Evolutionary conservation across 2,797 vertebrate species (phyloP).

Genomic region (Sebastes hubbsi): DNA sequence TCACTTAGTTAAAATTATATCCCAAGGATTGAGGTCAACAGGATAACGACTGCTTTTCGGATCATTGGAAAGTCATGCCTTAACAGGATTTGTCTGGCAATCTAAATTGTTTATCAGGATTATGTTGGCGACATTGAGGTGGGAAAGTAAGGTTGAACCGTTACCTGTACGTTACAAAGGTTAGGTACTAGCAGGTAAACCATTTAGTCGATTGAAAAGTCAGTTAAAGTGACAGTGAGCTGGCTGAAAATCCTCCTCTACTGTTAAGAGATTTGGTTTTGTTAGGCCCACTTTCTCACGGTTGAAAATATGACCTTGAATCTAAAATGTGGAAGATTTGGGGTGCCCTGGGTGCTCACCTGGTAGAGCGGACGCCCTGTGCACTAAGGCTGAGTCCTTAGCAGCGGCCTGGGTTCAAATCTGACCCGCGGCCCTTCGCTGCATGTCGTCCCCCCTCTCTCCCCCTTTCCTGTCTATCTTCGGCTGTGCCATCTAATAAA

Average conservation of each 20-base stretch:
- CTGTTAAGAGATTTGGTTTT: neutral
- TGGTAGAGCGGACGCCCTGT: neutral
- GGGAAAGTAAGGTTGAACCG: constrained; percentile 53
- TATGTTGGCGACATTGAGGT: constrained; percentile 78
- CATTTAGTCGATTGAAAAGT: neutral
- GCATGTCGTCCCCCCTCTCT: neutral
- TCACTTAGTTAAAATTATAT: constrained; percentile 61
- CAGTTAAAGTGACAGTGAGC: neutral
- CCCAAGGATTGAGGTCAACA: constrained; percentile 79
- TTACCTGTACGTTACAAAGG: neutral
- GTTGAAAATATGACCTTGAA: neutral
- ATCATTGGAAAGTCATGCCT: constrained; percentile 82
- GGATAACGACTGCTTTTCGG: constrained; percentile 79
- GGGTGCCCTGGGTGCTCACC: neutral
- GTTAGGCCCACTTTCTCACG: neutral
- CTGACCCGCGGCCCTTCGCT: neutral
- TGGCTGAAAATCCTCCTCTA: neutral
- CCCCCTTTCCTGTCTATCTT: neutral
- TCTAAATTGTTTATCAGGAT: constrained; percentile 79
- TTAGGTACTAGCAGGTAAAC: neutral
- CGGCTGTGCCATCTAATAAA: neutral
- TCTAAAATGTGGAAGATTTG: neutral
- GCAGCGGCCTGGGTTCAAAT: neutral
- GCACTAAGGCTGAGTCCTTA: neutral
- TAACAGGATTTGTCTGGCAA: constrained; percentile 85